phyloP scores from a whole-genome alignment of 2,888 invertebrate genomes.

The Sicus ferrugineus region DNA sequence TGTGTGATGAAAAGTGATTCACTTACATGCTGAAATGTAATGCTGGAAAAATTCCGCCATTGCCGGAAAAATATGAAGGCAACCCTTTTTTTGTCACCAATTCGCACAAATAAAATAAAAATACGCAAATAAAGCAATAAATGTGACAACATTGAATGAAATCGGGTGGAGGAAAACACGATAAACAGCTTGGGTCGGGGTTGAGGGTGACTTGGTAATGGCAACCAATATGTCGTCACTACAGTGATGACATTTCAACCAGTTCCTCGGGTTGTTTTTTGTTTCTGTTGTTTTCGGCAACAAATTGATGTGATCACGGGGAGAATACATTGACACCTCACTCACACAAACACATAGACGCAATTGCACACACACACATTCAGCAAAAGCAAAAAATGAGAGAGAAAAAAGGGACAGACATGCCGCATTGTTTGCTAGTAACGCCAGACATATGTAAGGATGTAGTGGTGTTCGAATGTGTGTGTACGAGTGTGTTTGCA shows the following conservation, averaged over 20 bases:
- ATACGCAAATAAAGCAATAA: constrained; percentile 14
- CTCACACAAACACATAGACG: constrained; percentile 25
- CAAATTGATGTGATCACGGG: constrained; percentile 56
- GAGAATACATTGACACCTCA: constrained; percentile 46
- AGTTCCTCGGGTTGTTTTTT: constrained; percentile 11
- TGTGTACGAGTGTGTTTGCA: constrained; percentile 1
- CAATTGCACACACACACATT: background rate
- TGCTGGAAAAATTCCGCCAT: no score
- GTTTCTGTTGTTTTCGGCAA: constrained; percentile 26
- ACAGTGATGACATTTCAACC: constrained; percentile 49
- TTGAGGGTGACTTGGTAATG: constrained; percentile 4
- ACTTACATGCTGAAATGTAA: background rate
- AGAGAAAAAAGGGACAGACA: constrained; percentile 9
- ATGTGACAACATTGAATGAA: background rate
- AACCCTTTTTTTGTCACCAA: constrained; percentile 19
- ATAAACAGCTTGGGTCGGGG: background rate
- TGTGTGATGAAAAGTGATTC: background rate
- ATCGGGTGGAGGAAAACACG: background rate
- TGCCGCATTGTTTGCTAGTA: constrained; percentile 27
- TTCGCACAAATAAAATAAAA: constrained; percentile 23
- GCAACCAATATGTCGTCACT: constrained; percentile 51
- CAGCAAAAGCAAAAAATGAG: background rate
- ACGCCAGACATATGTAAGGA: background rate
- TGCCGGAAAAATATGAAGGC: no score
- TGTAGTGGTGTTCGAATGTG: background rate